phyloP scores from a whole-genome alignment of 2,113 vertebrate genomes.

The Baryphthengus martii region DNA sequence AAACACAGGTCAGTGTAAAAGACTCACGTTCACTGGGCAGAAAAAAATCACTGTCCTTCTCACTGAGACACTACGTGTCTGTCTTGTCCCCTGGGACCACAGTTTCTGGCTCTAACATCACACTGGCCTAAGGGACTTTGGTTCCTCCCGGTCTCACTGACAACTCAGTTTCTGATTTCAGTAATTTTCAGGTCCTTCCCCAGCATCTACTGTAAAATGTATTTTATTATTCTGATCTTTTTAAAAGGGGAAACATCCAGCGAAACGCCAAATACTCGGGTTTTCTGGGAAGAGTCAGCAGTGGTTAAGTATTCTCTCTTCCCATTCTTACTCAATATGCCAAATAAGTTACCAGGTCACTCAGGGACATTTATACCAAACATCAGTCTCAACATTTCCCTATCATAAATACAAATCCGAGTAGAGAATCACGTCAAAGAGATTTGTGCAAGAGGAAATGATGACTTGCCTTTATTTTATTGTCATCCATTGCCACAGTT shows the following conservation, averaged over 20 bases:
- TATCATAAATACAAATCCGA: neutral
- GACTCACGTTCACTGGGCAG: neutral
- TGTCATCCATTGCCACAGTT: conserved; percentile 84
- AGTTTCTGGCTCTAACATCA: neutral
- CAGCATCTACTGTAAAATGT: neutral
- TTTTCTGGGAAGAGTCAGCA: neutral
- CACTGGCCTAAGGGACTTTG: neutral
- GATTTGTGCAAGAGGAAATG: accelerated
- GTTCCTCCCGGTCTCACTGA: neutral
- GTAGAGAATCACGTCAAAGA: neutral
- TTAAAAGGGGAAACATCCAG: neutral
- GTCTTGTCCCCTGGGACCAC: neutral
- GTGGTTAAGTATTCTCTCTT: neutral
- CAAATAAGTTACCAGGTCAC: neutral
- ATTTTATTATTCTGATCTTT: neutral
- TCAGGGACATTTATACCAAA: accelerated
- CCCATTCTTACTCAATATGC: neutral
- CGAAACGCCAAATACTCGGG: neutral
- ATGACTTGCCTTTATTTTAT: conserved; percentile 83
- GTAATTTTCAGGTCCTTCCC: neutral
- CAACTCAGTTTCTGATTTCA: neutral
- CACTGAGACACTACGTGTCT: neutral
- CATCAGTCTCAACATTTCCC: neutral
- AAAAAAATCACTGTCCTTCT: neutral
- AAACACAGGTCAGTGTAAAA: neutral